These are phyloP conservation scores for Eptesicus fuscus DNA, from an alignment of 2,113 vertebrate species.

Conservation along the genomic window DNA sequence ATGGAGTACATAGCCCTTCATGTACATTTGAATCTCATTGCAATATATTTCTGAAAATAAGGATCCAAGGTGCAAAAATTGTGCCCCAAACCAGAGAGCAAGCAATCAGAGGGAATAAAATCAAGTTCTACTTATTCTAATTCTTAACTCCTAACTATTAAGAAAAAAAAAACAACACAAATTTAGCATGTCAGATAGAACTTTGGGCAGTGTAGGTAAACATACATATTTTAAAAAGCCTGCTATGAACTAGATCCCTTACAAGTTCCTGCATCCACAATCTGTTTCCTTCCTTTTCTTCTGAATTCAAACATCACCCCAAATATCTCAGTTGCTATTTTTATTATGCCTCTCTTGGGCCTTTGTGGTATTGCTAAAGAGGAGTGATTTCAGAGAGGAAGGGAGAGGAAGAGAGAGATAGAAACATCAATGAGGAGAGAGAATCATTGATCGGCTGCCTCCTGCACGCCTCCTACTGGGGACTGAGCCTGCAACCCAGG, in stretches of 20 bases:
- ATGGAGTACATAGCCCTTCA: neutral
- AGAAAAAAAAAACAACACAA: neutral
- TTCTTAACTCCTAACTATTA: neutral
- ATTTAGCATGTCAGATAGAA: neutral
- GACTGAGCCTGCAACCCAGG: too few relatives aligned
- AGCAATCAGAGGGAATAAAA: neutral
- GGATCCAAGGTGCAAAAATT: neutral
- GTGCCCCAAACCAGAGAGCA: neutral
- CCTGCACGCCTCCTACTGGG: too few relatives aligned
- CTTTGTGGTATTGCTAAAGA: neutral
- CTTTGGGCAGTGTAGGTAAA: neutral
- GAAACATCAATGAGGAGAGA: too few relatives aligned
- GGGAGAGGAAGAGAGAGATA: too few relatives aligned
- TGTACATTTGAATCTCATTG: neutral
- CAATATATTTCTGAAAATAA: neutral
- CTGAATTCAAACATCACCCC: neutral
- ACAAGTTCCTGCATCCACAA: neutral
- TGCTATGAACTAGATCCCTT: neutral
- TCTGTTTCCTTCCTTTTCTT: neutral
- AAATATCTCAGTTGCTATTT: conserved; percentile 25
- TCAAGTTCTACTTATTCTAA: neutral
- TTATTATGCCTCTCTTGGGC: neutral
- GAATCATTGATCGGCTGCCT: too few relatives aligned
- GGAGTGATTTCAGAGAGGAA: neutral
- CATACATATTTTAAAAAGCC: neutral